phyloP scores from a whole-genome alignment of 2,113 vertebrate species.

The Azemiops feae region DNA sequence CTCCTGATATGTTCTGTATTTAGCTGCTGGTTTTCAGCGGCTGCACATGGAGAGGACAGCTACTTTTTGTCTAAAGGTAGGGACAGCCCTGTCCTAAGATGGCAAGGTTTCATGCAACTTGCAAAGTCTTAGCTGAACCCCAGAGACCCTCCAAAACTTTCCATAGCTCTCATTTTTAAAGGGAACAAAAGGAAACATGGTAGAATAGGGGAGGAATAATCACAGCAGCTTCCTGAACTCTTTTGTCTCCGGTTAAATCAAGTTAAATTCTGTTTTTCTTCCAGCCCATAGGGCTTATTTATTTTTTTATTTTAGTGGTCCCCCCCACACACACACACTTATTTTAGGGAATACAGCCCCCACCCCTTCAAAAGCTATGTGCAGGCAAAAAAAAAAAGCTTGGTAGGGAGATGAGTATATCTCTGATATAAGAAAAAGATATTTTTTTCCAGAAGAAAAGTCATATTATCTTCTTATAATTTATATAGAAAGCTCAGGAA shows the following conservation, averaged over 20 bases:
- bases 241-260: neutral
- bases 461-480: neutral
- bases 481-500: neutral
- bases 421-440: neutral
- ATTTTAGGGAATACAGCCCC: neutral
- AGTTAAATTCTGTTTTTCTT: neutral
- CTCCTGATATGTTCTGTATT: neutral
- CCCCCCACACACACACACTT: neutral
- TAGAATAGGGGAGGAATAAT: neutral
- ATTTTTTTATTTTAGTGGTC: neutral
- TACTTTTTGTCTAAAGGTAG: neutral
- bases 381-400: neutral
- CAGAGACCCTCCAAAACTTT: neutral
- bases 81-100: neutral
- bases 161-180: neutral
- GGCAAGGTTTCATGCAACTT: neutral
- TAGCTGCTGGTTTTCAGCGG: neutral
- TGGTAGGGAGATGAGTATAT: neutral
- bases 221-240: neutral
- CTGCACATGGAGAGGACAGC: neutral
- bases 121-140: neutral
- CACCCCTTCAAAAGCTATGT: neutral
- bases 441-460: neutral
- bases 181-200: neutral
- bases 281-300: neutral